These are phyloP conservation scores for Pyrochroa serraticornis DNA, from an alignment of 2,888 invertebrate species.

Conservation along the genomic window DNA sequence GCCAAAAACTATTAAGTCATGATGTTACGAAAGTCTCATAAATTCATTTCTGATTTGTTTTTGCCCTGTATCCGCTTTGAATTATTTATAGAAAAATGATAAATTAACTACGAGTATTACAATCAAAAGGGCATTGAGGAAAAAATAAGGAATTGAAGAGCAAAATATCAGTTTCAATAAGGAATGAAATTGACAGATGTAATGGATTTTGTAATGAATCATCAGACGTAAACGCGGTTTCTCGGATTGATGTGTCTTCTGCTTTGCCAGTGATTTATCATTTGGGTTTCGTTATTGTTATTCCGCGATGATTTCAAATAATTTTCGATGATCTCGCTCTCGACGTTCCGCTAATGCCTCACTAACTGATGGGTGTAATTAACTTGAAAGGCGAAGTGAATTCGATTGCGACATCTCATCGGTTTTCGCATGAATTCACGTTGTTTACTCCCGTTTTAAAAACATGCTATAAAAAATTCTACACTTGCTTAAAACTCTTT, in stretches of 20 bases:
- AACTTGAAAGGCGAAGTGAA: not conserved
- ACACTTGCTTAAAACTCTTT: no score
- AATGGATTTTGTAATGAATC: constrained; percentile 42
- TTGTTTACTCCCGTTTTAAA: no score
- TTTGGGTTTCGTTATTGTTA: constrained; percentile 38
- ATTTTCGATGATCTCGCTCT: constrained; percentile 4
- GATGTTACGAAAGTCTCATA: not conserved
- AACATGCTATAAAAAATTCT: no score
- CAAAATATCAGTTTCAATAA: constrained; percentile 35
- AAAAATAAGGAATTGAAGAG: no score
- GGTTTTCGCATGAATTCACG: no score
- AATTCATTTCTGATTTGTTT: not conserved
- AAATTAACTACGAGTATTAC: constrained; percentile 1
- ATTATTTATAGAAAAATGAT: constrained; percentile 4
- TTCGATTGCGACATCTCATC: no score
- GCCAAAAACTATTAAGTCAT: not conserved
- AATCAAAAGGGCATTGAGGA: constrained; percentile 1
- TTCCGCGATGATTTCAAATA: constrained; percentile 39
- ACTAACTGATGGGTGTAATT: constrained; percentile 1
- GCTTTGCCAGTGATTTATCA: constrained; percentile 36
- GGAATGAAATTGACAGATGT: constrained; percentile 38
- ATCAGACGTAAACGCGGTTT: constrained; percentile 30
- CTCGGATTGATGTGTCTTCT: constrained; percentile 39
- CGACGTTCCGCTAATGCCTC: not conserved
- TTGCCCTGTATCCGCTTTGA: not conserved